These are phyloP conservation scores for Hydraecia micacea DNA, from an alignment of 2,888 invertebrate species.

Conservation along the genomic window DNA sequence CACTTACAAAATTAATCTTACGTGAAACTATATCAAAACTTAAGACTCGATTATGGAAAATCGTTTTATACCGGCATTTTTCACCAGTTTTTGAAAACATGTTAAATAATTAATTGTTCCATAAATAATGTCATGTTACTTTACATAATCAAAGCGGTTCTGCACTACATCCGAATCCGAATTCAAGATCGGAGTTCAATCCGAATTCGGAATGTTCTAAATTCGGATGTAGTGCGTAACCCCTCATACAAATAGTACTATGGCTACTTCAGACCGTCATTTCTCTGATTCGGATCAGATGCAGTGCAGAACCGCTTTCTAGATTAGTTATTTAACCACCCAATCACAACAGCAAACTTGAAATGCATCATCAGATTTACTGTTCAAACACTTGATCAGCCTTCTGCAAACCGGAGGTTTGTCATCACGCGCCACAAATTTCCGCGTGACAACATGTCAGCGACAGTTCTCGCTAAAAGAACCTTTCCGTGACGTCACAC, in stretches of 20 bases:
- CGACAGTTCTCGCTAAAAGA: slow-evolving; percentile 66
- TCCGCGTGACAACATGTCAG: slow-evolving; percentile 62
- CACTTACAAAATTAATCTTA: no score
- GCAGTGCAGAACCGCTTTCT: no score
- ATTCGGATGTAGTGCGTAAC: background rate
- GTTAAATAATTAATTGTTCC: background rate
- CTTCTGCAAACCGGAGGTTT: background rate
- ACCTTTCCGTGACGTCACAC: slow-evolving; percentile 54
- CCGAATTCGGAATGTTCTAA: background rate
- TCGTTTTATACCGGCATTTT: no score
- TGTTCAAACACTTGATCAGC: background rate
- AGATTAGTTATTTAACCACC: no score
- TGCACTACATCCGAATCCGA: background rate
- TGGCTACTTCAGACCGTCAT: no score
- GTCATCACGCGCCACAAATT: slow-evolving; percentile 34
- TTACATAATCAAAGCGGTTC: no score
- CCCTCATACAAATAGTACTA: background rate
- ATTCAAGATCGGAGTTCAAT: background rate
- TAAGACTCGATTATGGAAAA: background rate
- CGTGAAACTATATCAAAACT: background rate
- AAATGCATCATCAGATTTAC: background rate
- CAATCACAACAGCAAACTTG: background rate
- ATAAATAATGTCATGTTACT: no score
- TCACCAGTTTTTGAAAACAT: background rate
- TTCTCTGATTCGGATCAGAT: no score